Evolutionary conservation across 2,888 invertebrate species (phyloP), one percentile per base, ranked within the genome.

Genomic region (Fragum fragum): DNA sequence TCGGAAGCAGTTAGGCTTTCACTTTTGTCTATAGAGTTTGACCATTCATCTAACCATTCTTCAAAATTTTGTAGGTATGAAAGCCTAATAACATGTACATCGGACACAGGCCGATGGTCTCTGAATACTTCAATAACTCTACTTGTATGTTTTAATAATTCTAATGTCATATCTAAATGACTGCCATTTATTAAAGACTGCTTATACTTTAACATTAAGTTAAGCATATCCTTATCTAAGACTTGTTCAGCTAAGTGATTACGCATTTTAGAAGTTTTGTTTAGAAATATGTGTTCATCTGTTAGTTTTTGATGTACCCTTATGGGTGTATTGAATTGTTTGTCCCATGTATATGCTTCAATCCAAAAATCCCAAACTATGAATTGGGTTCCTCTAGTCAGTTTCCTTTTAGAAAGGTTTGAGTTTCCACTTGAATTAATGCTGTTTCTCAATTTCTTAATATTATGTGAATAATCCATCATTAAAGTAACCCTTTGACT

Each of bases 331-430:
- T 80, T 80, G 11, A 18, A 32, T 7, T 42, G n/a, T 32, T 36
- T 76, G 26, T 80, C 80, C 80, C 72, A 80, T n/a, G 39, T 55
- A 29, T 73, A 76, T 11, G 78, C 75, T 1, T 74, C 53, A 14
- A 74, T 71, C 82, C 82, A 82, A 23, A 73, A 63, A 9, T 70
- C 68, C 75, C 81, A 76, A 55, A 74, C n/a, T 23, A 81, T 71
- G 29, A 26, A 21, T n/a, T 71, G 52, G 5, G 39, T 68, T 21
- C 73, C 47, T 29, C 71, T 59, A 2, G 36, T 39, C 5, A 81
- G 72, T 57, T 77, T 69, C 63, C 63, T 53, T 39, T 36, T 77
- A 28, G 66, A 47, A 32, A 55, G 29, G 7, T 11, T 59, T 21
- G 21, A 32, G 29, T 74, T 69, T 11, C 78, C 75, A 75, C 75